Percentiles rank a stretch among this genome's conserved stretches.
Conservation (phyloP, 2,113 vertebrate species). For the Chitala chitala region DNA sequence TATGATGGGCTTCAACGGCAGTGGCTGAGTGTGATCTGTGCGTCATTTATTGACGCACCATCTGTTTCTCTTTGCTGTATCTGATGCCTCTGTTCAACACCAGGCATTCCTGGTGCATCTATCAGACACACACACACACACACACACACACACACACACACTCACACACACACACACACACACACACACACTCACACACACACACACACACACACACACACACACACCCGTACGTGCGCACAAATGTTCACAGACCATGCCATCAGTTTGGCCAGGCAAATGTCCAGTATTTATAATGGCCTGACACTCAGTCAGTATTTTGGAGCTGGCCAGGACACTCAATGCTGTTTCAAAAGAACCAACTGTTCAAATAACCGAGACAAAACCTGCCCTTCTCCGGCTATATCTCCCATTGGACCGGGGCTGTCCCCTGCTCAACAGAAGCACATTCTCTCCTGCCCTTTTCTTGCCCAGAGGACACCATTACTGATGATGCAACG, state of each 20-base stretch:
- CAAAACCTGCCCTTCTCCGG: neutral
- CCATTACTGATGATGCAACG: neutral
- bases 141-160: slow-evolving; percentile 1
- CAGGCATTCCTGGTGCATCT: no score
- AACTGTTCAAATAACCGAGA: no score
- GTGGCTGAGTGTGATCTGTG: no score
- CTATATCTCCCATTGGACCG: neutral
- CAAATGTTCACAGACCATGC: neutral
- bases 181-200: neutral
- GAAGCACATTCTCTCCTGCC: neutral
- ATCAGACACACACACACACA: neutral
- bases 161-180: neutral
- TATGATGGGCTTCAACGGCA: no score
- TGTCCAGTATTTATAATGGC: no score
- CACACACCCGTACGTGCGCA: neutral
- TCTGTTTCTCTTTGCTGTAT: no score
- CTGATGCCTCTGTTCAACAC: no score
- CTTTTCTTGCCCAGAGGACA: neutral
- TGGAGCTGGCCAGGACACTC: slow-evolving; percentile 6
- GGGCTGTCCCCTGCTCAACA: neutral
- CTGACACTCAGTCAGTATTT: no score
- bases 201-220: neutral
- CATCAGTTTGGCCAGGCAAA: neutral
- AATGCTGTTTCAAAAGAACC: no score
- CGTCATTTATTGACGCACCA: no score